phyloP scores from a whole-genome alignment of 2,113 vertebrate genomes.

The Mellivora capensis region DNA sequence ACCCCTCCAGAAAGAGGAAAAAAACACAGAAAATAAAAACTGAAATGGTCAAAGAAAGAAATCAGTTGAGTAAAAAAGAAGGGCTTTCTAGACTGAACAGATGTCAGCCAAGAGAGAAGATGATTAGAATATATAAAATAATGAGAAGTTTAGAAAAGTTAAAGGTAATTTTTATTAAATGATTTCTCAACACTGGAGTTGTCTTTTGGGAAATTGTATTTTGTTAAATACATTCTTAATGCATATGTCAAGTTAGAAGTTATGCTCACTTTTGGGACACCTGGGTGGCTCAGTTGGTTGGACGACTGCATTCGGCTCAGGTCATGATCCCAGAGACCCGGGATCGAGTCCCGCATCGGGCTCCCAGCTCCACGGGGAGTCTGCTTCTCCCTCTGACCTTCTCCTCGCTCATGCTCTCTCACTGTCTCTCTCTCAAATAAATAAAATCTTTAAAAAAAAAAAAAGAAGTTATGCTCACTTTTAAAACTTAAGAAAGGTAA shows the following conservation, averaged over 20 bases:
- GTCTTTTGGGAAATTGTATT: conserved; percentile 9
- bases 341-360: no score
- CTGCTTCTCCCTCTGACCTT: no score
- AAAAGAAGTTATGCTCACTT: neutral
- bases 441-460: no score
- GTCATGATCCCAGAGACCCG: no score
- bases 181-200: neutral
- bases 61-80: neutral
- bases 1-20: neutral
- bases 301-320: no score
- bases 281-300: no score
- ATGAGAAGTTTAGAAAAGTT: neutral
- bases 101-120: neutral
- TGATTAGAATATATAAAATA: neutral
- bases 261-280: neutral
- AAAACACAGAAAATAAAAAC: neutral
- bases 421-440: no score
- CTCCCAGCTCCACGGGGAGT: no score
- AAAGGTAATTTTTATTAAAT: neutral
- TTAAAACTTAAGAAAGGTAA: neutral
- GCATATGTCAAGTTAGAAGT: neutral
- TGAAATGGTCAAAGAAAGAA: neutral
- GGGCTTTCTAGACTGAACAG: neutral
- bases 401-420: no score
- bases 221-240: conserved; percentile 15